phyloP scores from a whole-genome alignment of 2,797 vertebrate genomes.

The Bucorvus abyssinicus region DNA sequence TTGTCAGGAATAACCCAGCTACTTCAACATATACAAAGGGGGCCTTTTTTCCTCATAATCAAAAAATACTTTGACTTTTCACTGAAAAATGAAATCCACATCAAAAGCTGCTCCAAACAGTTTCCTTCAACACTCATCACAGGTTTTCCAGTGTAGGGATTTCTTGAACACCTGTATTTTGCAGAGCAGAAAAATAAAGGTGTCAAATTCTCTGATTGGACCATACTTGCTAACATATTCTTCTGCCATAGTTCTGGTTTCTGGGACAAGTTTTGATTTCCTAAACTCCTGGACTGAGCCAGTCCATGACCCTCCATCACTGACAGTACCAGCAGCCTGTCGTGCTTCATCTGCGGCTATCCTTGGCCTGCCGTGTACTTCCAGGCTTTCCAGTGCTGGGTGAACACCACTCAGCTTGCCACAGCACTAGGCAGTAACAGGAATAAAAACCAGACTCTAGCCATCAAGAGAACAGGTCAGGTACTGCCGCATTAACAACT shows the following conservation, averaged over 20 bases:
- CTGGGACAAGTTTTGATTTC: not conserved
- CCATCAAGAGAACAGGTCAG: not conserved
- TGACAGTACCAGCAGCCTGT: not conserved
- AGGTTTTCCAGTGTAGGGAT: rapidly evolving
- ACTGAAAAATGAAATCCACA: not conserved
- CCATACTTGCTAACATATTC: not conserved
- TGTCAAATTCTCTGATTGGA: rapidly evolving
- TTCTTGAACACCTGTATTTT: not conserved
- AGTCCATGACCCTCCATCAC: not conserved
- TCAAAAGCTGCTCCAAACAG: not conserved
- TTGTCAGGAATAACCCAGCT: not conserved
- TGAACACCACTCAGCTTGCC: not conserved
- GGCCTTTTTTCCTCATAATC: not conserved
- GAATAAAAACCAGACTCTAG: not conserved
- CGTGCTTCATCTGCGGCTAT: not conserved
- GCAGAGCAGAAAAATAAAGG: not conserved
- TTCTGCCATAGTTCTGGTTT: not conserved
- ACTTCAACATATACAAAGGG: not conserved
- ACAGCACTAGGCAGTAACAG: too few species aligned
- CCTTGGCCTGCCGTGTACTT: not conserved
- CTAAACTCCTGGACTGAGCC: not conserved
- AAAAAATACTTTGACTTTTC: not conserved
- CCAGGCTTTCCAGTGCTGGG: not conserved
- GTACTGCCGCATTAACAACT: not conserved
- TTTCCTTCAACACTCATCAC: not conserved